Evolutionary conservation across 2,888 invertebrate species (phyloP).

Genomic region (Bellardia pandia): DNA sequence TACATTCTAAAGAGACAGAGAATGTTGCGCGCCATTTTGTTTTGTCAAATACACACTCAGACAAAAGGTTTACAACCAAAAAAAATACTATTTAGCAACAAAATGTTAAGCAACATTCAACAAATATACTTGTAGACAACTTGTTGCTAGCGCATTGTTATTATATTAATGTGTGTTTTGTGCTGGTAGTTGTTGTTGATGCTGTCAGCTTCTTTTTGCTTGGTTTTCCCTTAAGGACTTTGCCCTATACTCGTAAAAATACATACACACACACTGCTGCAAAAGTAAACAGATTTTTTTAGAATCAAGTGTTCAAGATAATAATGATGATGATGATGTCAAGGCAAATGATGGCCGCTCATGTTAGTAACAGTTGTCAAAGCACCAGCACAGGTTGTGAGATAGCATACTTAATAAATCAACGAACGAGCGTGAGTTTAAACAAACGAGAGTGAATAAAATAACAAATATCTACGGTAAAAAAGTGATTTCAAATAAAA

Average conservation of each 20-base stretch:
- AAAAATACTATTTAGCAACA: neutral
- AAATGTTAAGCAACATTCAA: constrained; percentile 23
- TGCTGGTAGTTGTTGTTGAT: neutral
- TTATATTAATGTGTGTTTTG: neutral
- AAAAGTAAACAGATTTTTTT: neutral
- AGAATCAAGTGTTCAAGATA: neutral
- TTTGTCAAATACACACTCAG: constrained; percentile 6
- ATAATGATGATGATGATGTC: constrained; percentile 18
- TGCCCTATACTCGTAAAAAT: neutral
- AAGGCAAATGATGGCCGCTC: constrained; percentile 18
- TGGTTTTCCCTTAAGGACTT: constrained; percentile 4
- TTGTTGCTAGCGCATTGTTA: constrained; percentile 32
- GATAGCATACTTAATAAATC: neutral
- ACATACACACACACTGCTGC: neutral
- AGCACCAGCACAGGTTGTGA: constrained; percentile 35
- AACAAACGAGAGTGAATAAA: neutral
- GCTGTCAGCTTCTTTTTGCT: neutral
- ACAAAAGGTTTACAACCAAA: constrained; percentile 1
- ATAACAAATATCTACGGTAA: neutral
- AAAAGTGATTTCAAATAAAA: neutral
- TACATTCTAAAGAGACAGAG: constrained; percentile 17
- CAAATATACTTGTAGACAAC: constrained; percentile 20
- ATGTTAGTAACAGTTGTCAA: constrained; percentile 56
- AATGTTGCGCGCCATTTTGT: constrained; percentile 55
- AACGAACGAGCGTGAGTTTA: constrained; percentile 7